Percentiles rank a stretch among this genome's conserved stretches.
phyloP scores from a whole-genome alignment of 2,113 vertebrate genomes.

The Diadophis punctatus region DNA sequence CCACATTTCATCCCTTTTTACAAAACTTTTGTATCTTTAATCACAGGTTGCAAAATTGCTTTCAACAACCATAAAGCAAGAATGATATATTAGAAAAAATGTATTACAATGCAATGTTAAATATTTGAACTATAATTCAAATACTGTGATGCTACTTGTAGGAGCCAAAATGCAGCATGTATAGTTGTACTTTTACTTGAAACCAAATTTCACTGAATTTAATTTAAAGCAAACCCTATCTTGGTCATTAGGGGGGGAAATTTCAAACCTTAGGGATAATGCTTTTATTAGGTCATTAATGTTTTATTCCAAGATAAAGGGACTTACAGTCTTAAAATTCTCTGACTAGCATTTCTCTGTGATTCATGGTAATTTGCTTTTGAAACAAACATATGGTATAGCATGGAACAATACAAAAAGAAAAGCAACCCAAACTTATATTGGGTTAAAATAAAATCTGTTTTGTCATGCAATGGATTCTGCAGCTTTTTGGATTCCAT shows the following conservation, averaged over 20 bases:
- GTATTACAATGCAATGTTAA: not conserved
- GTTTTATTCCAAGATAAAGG: not conserved
- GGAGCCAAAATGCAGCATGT: not conserved
- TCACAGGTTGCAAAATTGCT: not conserved
- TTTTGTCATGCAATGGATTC: not conserved
- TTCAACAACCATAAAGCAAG: not conserved
- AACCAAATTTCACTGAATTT: not conserved
- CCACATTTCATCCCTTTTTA: not conserved
- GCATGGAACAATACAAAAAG: not conserved
- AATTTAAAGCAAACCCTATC: not conserved
- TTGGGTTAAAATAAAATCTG: not conserved
- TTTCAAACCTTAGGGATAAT: not conserved
- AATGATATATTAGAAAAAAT: not conserved
- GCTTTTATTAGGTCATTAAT: not conserved
- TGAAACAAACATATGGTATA: not conserved
- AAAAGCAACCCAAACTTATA: not conserved
- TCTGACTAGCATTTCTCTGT: not conserved
- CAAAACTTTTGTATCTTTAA: not conserved
- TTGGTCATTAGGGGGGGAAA: not conserved
- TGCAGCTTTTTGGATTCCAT: not conserved
- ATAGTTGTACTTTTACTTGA: not conserved
- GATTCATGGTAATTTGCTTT: not conserved
- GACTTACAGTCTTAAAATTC: not conserved
- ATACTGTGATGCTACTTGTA: not conserved
- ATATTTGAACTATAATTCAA: not conserved